Percentiles rank a stretch among this genome's conserved stretches.
These are phyloP conservation scores for Celastrina argiolus DNA, from an alignment of 2,888 invertebrate genomes.

Conservation along the genomic window DNA sequence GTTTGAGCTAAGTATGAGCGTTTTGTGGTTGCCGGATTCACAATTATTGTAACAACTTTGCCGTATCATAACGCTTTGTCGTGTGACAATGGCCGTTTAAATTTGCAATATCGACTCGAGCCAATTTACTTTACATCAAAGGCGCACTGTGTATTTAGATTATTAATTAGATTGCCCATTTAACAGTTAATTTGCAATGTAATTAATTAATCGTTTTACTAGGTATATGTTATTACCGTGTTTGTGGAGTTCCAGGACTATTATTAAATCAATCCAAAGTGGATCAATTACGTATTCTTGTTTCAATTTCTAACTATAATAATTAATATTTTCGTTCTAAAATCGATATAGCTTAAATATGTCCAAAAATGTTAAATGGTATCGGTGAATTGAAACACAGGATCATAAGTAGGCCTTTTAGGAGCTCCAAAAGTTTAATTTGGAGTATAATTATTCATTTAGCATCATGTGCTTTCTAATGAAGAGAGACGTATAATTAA, in stretches of 20 bases:
- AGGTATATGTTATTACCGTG: background rate
- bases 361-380: too few species aligned
- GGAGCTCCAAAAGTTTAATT: too few species aligned
- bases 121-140: constrained; percentile 40
- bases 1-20: constrained; percentile 67
- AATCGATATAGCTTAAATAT: too few species aligned
- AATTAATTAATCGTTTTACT: background rate
- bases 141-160: background rate
- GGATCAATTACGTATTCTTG: background rate
- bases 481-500: background rate
- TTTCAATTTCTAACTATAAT: background rate
- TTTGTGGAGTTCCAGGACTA: background rate
- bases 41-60: constrained; percentile 65
- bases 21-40: constrained; percentile 60
- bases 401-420: too few species aligned
- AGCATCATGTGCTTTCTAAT: too few species aligned
- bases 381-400: too few species aligned
- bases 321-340: background rate
- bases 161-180: background rate
- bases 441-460: too few species aligned
- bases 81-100: constrained; percentile 48
- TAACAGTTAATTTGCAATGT: background rate
- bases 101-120: constrained; percentile 31
- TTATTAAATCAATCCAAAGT: background rate
- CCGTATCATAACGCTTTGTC: constrained; percentile 58